phyloP scores from a whole-genome alignment of 2,888 invertebrate genomes.

The Dichetophora obliterata region DNA sequence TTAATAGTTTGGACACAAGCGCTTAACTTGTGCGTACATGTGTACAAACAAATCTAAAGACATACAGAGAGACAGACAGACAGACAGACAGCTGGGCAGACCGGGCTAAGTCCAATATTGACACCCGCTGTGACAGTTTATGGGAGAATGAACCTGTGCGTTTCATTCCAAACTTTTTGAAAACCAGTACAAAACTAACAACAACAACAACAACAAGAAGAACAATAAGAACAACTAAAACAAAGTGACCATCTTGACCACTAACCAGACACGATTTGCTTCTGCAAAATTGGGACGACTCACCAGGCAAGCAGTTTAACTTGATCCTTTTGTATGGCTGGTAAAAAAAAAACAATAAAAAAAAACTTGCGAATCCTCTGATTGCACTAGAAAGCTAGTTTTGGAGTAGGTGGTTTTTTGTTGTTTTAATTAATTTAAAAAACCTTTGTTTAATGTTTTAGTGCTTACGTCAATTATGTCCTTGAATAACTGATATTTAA shows the following conservation, averaged over 20 bases:
- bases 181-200: conserved; percentile 1
- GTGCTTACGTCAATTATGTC: conserved; percentile 40
- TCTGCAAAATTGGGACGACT: conserved; percentile 25
- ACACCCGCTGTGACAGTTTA: conserved; percentile 67
- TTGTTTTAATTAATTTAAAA: conserved; percentile 29
- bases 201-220: not conserved
- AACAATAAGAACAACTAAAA: not conserved
- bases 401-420: conserved; percentile 14
- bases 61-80: conserved; percentile 38
- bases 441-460: not conserved
- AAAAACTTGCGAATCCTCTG: not conserved
- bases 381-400: conserved; percentile 18
- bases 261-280: conserved; percentile 21
- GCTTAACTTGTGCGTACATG: conserved; percentile 46
- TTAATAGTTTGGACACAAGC: conserved; percentile 48
- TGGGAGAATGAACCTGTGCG: conserved; percentile 67
- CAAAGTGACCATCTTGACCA: not conserved
- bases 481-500: conserved; percentile 53
- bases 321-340: not conserved
- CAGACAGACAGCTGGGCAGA: conserved; percentile 46
- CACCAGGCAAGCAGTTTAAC: conserved; percentile 17
- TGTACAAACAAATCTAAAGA: conserved; percentile 46
- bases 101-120: conserved; percentile 40
- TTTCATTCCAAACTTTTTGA: not conserved
- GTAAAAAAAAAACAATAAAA: not conserved